phyloP scores from a whole-genome alignment of 2,888 invertebrate species.

The Drosophila mercatorum region DNA sequence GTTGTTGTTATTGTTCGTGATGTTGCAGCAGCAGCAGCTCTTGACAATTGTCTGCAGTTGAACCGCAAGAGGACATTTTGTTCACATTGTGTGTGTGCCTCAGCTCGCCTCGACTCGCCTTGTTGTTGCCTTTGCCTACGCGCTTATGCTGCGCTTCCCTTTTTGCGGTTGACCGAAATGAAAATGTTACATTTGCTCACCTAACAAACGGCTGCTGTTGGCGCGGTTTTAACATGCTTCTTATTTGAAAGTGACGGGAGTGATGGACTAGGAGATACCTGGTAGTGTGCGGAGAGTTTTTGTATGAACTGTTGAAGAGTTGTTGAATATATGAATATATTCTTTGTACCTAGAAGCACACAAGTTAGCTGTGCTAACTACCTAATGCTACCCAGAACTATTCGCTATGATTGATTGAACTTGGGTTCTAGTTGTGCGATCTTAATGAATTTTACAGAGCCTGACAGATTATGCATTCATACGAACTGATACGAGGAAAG shows the following conservation, averaged over 20 bases:
- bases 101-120: background rate
- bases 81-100: conserved; percentile 26
- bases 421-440: background rate
- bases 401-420: background rate
- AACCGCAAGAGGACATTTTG: conserved; percentile 73
- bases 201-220: conserved; percentile 34
- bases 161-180: conserved; percentile 71
- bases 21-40: conserved; percentile 17
- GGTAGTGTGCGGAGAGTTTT: too few species aligned
- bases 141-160: conserved; percentile 60
- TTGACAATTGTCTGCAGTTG: conserved; percentile 70
- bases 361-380: background rate
- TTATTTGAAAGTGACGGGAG: background rate
- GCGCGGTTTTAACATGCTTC: conserved; percentile 31
- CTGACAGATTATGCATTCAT: too few species aligned
- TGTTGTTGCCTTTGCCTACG: conserved; percentile 27
- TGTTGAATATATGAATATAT: background rate
- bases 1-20: conserved; percentile 14
- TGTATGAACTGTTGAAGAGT: background rate
- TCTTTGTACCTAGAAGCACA: too few species aligned
- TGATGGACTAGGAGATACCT: background rate
- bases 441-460: too few species aligned
- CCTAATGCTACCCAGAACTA: background rate
- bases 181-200: conserved; percentile 75
- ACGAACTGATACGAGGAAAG: too few species aligned